Base-by-base conservation (phyloP, 2,888 invertebrate genomes). In the Disparrhopalites patrizii region DNA sequence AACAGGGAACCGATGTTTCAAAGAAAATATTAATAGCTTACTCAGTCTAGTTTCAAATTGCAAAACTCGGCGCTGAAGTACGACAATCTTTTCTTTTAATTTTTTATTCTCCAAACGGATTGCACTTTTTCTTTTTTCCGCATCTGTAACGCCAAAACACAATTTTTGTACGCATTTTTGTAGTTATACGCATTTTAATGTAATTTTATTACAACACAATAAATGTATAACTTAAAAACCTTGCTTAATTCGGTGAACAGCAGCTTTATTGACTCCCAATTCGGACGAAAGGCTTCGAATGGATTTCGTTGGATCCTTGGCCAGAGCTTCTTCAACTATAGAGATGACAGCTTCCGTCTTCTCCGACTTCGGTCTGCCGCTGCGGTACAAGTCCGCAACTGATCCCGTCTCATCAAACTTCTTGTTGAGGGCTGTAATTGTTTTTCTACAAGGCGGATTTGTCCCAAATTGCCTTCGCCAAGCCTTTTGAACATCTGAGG, bases 351-450 rank as follows among this genome's bases (percentile, higher is more conserved):
- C 68, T 8, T 70, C 72, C 33, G 68, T 71, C 38, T 71, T 50
- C 0, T 71, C 69, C 0, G 70, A 54, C 55, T 74, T 74, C 1
- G 74, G 74, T 56, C 67, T 40, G 0, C 74, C 72, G 50, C 56
- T 70, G n/a, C 74, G 56, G 0, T 33, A 55, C 51, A 74, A 65
- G 62, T 74, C 74, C 7, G 71, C 69, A 0, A 74, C 72, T 1
- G 70, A 69, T 2, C 74, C 74, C 28, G 74, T 74, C 36, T 67
- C 69, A 43, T 70, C 62, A 62, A 74, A 74, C 52, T 74, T 74
- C 55, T 74, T 72, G 55, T 74, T 68, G 8, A 74, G 31, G 0
- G 71, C 66, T 1, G 67, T 66, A 30, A 73, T 62, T 0, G 73
- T 73, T 56, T 72, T 74, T 47, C 71, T 38, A 30, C 69, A 69